These are phyloP conservation scores for Sarcophaga caerulescens DNA, from an alignment of 2,888 invertebrate genomes.

Conservation along the genomic window DNA sequence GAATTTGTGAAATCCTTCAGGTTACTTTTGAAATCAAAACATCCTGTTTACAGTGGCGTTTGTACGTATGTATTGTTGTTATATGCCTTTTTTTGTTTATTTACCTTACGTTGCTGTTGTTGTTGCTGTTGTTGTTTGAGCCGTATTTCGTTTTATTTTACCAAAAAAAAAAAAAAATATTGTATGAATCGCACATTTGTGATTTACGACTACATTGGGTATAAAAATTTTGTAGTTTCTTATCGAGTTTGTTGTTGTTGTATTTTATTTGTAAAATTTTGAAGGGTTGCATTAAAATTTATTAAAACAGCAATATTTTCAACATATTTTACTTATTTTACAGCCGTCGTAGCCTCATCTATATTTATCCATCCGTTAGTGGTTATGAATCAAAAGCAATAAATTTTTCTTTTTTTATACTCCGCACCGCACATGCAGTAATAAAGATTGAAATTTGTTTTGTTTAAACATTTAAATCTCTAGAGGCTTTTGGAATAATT, in stretches of 20 bases:
- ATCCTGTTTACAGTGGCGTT: conserved; percentile 10
- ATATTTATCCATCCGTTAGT: neutral
- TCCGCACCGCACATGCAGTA: conserved; percentile 22
- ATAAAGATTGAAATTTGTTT: conserved; percentile 40
- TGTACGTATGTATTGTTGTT: neutral
- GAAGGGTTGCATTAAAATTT: conserved; percentile 55
- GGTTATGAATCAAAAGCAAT: conserved; percentile 37
- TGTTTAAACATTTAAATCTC: conserved; percentile 47
- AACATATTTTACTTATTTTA: conserved; percentile 32
- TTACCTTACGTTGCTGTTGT: conserved; percentile 31
- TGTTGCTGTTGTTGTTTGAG: neutral
- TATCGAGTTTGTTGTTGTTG: neutral
- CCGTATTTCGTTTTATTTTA: neutral
- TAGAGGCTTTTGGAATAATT: conserved; percentile 26
- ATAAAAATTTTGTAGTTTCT: conserved; percentile 20
- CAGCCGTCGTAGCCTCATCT: neutral
- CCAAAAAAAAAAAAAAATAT: neutral
- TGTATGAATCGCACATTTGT: conserved; percentile 51
- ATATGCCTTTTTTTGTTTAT: neutral
- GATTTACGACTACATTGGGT: conserved; percentile 59
- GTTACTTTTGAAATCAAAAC: conserved; percentile 46
- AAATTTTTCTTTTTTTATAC: conserved; percentile 42
- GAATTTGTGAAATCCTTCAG: conserved; percentile 11
- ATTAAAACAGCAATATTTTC: conserved; percentile 45
- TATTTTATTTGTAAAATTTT: conserved; percentile 32